Evolutionary conservation across 1,140 invertebrate genomes (phyloP).

Genomic region (Lepidurus arcticus): DNA sequence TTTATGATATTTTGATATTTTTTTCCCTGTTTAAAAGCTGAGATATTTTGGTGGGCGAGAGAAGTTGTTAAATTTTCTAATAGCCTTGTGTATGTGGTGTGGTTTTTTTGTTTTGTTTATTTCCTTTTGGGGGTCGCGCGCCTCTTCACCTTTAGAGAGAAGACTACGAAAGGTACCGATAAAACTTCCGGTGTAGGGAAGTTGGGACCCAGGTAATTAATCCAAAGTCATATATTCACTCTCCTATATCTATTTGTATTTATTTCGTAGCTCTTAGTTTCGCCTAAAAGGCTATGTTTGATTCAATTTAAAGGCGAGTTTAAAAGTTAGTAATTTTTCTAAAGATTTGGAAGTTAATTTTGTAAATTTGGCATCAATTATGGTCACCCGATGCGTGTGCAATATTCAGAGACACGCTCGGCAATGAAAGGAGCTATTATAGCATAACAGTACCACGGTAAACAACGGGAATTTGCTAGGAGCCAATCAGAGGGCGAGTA

Average conservation of each 20-base stretch:
- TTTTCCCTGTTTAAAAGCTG: neutral
- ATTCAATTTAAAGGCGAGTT: no score
- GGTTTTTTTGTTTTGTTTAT: neutral
- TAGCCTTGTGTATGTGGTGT: constrained; percentile 8
- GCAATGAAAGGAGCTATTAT: no score
- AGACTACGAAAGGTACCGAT: neutral
- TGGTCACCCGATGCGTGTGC: no score
- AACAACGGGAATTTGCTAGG: no score
- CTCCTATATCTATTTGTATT: neutral
- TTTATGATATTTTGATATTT: neutral
- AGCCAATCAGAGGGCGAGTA: no score
- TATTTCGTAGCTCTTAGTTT: neutral
- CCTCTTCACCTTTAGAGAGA: neutral
- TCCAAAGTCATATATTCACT: neutral
- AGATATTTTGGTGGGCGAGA: neutral
- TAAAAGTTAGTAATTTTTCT: no score
- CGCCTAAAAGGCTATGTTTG: no score
- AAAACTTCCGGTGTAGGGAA: constrained; percentile 11
- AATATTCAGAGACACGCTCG: no score
- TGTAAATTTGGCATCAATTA: no score
- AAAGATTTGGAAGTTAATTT: no score
- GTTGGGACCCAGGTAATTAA: constrained; percentile 18
- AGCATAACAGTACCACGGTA: no score
- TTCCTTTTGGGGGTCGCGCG: neutral
- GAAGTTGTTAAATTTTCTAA: neutral